These are phyloP conservation scores for Poecilia latipinna DNA, from an alignment of 2,113 vertebrate species.

Conservation along the genomic window DNA sequence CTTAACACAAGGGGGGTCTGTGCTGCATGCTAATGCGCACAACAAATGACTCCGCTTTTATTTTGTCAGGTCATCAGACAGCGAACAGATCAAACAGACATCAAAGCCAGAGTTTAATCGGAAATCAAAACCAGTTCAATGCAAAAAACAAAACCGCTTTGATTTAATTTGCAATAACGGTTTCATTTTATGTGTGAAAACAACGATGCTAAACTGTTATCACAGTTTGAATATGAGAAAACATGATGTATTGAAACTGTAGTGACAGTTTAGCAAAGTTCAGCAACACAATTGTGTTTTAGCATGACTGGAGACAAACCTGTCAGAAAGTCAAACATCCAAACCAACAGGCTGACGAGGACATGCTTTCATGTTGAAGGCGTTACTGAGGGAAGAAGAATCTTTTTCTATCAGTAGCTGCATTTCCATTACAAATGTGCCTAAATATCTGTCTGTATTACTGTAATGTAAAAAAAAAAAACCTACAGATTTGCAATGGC, in stretches of 20 bases:
- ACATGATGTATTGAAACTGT: not conserved
- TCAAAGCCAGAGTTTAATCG: no score
- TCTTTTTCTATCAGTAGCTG: not conserved
- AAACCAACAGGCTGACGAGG: no score
- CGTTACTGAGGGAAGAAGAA: not conserved
- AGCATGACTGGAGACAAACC: no score
- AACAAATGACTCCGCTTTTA: not conserved
- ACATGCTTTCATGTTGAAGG: not conserved
- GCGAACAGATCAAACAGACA: not conserved
- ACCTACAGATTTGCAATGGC: no score
- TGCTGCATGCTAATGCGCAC: conserved; percentile 1
- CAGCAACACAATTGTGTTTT: no score
- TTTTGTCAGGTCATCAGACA: not conserved
- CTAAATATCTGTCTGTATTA: no score
- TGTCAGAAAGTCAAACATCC: no score
- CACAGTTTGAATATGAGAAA: not conserved
- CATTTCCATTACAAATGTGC: no score
- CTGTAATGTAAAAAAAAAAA: no score
- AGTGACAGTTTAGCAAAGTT: no score
- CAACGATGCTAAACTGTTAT: not conserved
- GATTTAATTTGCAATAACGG: not conserved
- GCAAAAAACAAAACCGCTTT: not conserved
- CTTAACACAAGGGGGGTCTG: conserved; percentile 1
- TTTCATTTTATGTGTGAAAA: not conserved
- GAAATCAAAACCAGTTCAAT: no score